Evolutionary conservation across 2,888 invertebrate genomes (phyloP).

Genomic region (Halictus quadricinctus): DNA sequence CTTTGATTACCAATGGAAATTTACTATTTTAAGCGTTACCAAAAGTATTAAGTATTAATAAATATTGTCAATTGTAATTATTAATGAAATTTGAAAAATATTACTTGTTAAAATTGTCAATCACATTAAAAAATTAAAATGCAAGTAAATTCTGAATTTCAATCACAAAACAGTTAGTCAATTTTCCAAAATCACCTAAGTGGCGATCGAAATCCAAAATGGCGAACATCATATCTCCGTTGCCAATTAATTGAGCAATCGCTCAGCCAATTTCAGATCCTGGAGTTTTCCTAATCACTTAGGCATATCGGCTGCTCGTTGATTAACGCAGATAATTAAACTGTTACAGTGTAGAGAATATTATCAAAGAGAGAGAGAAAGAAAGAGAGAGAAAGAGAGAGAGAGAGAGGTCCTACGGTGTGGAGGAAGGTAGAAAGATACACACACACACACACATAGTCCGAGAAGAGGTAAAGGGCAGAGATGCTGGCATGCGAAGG

Average conservation of each 20-base stretch:
- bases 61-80: not conserved
- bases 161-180: not conserved
- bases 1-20: too few relatives aligned
- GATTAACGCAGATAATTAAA: conserved; percentile 8
- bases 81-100: not conserved
- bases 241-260: not conserved
- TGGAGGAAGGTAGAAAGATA: not conserved
- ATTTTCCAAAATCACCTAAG: not conserved
- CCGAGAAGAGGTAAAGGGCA: not conserved
- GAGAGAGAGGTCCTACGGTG: not conserved
- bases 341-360: conserved; percentile 3
- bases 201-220: not conserved
- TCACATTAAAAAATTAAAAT: too few relatives aligned
- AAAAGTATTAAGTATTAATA: not conserved
- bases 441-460: not conserved
- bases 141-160: not conserved
- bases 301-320: not conserved
- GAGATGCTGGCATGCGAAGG: conserved; percentile 74
- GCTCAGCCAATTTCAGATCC: not conserved
- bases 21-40: not conserved
- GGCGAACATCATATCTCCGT: not conserved
- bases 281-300: conserved; percentile 9
- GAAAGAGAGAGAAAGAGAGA: not conserved
- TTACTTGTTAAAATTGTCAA: not conserved
- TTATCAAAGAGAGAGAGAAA: not conserved